Conservation (phyloP, 2,888 invertebrate species). For the Agonopterix alstromeriana region DNA sequence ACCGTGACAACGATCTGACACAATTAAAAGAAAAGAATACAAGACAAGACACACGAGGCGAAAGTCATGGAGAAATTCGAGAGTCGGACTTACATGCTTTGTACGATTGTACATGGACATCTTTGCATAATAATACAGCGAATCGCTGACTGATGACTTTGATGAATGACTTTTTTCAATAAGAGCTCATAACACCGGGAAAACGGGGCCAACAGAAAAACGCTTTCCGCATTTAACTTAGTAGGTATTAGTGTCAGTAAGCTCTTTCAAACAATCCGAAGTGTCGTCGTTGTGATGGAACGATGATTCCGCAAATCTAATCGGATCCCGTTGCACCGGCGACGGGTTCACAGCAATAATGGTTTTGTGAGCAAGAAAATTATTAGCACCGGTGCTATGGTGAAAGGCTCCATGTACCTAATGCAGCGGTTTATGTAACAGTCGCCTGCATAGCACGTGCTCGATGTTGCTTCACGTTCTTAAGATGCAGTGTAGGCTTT, state of each 20-base stretch:
- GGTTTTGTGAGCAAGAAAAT: constrained; percentile 44
- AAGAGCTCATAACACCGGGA: too few relatives aligned
- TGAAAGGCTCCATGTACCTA: constrained; percentile 44
- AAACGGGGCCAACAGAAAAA: too few relatives aligned
- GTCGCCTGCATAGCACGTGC: constrained; percentile 31
- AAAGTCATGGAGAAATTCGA: constrained; percentile 51
- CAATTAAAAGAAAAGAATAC: constrained; percentile 27
- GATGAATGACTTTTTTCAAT: too few relatives aligned
- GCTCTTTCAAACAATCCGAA: too few relatives aligned
- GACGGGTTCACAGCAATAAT: constrained; percentile 39
- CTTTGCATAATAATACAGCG: too few relatives aligned
- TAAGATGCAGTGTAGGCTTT: constrained; percentile 13
- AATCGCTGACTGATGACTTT: too few relatives aligned
- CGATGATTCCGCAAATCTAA: constrained; percentile 3
- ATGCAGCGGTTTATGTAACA: constrained; percentile 47
- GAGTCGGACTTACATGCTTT: constrained; percentile 9
- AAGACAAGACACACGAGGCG: constrained; percentile 23
- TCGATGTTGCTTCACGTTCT: constrained; percentile 22
- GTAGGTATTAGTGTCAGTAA: too few relatives aligned
- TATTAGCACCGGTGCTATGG: constrained; percentile 40
- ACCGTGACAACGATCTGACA: constrained; percentile 32
- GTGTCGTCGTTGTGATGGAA: background rate
- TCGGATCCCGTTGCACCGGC: constrained; percentile 33
- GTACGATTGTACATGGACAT: too few relatives aligned
- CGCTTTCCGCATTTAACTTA: too few relatives aligned